Evolutionary conservation across 2,888 invertebrate genomes (phyloP), one percentile per base, ranked within the genome.

Genomic region (Cosmopolites sordidus): DNA sequence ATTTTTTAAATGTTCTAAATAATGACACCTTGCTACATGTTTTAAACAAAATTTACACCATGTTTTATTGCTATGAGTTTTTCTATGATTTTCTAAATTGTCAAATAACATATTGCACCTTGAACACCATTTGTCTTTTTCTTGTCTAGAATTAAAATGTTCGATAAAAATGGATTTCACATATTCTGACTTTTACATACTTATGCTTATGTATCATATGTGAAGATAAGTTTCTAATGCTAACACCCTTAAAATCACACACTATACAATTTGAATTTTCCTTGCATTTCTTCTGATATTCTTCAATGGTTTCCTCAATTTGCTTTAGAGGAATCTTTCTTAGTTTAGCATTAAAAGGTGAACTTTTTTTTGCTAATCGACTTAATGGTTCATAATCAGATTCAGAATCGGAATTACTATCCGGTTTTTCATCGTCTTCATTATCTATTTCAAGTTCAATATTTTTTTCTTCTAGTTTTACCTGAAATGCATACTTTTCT

Each of bases 1-100:
- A 9, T 43, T 43, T 49, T 56, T 54, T 39, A 62, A 50, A 56
- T 62, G 62, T 41, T 61, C 60, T 33, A 62, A 45, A 56, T 49
- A 61, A 42, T 56, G 55, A 14, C 48, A 56, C n/a, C 50, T 42
- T 33, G 44, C 54, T 18, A 59, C 29, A 15, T 42, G 15, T 44
- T 59, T 60, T 9, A 48, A 43, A 38, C 62, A 62, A 47, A 62
- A 61, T 15, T 48, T 55, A 40, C 62, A 62, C 48, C 42, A 46
- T 38, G 41, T 33, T 37, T 58, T 48, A 16, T 43, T 48, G 1
- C 38, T 57, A 37, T 62, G 62, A 2, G 45, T 58, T 52, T 50
- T 50, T 33, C 56, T 59, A 30, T 62, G 62, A 16, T 45, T 48
- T 22, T 53, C 53, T 17, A 61, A 41, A 55, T 61, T 51, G 12